These are phyloP conservation scores for Rhopilema esculentum DNA, from an alignment of 30 jellyfish, hydroid and myxozoan species.

Conservation along the genomic window DNA sequence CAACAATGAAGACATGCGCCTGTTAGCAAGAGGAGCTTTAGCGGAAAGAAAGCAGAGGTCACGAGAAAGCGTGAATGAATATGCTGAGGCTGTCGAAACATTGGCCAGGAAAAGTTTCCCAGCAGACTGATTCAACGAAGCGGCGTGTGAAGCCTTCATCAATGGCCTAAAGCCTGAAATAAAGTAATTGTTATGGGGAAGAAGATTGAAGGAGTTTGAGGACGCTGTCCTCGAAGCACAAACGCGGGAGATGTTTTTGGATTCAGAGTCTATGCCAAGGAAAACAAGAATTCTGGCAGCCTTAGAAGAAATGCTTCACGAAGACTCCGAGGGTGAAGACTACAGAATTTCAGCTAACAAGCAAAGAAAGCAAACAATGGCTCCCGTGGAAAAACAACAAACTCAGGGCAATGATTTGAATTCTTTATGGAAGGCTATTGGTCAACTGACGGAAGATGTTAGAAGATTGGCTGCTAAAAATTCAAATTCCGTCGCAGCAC, in stretches of 20 bases:
- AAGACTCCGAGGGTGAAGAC: constrained; percentile 17
- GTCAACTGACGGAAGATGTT: not conserved
- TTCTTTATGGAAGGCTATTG: not conserved
- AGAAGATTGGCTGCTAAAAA: not conserved
- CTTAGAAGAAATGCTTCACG: constrained; percentile 12
- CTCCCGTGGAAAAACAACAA: not conserved
- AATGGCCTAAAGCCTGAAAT: constrained; percentile 24
- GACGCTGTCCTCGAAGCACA: constrained; percentile 23
- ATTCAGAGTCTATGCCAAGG: constrained; percentile 4
- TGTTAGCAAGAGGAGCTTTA: constrained; percentile 13
- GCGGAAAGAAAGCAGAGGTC: constrained; percentile 20
- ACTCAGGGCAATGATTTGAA: not conserved
- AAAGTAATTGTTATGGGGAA: constrained; percentile 6
- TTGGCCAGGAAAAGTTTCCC: not conserved
- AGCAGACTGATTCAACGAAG: constrained; percentile 13
- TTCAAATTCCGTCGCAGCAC: not conserved
- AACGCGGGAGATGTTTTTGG: constrained; percentile 10
- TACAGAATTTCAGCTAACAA: not conserved
- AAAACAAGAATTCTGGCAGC: constrained; percentile 6
- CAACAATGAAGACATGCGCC: not conserved
- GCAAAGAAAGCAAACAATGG: not conserved
- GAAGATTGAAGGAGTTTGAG: constrained; percentile 1
- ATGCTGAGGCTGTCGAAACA: constrained; percentile 17
- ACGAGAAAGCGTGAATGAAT: not conserved
- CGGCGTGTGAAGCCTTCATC: constrained; percentile 21